These are phyloP conservation scores for Coronaproctus castanopsis DNA, from an alignment of 2,888 invertebrate genomes.

Conservation along the genomic window DNA sequence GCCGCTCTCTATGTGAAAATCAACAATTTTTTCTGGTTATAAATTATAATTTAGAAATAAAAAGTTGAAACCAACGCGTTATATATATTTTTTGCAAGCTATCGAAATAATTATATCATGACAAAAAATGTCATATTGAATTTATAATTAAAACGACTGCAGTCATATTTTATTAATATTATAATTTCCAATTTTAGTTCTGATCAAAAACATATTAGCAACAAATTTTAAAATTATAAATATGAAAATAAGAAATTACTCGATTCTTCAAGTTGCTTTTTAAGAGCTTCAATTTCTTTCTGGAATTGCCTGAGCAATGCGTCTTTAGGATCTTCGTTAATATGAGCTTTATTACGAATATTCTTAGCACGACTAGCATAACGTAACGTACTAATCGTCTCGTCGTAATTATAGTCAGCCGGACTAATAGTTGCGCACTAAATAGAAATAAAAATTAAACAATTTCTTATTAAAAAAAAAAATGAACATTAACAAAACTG, in stretches of 20 bases:
- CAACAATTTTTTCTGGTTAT: no score
- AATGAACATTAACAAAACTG: constrained; percentile 3
- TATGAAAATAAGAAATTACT: constrained; percentile 21
- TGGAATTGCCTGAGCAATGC: constrained; percentile 88
- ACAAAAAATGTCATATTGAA: no score
- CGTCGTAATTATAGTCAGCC: constrained; percentile 87
- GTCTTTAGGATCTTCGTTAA: constrained; percentile 95
- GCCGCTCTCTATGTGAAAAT: not conserved
- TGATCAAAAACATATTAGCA: no score
- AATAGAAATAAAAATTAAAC: constrained; percentile 4
- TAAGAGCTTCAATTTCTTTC: constrained; percentile 81
- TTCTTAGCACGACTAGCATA: constrained; percentile 96
- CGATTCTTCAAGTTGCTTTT: constrained; percentile 61
- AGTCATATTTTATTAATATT: no score
- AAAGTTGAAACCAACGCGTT: no score
- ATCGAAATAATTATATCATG: no score
- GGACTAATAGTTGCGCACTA: constrained; percentile 95
- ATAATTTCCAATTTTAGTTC: no score
- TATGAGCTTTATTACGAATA: constrained; percentile 84
- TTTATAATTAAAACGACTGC: no score
- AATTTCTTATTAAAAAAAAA: constrained; percentile 8
- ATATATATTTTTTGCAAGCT: no score
- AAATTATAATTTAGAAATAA: no score
- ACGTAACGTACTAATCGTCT: constrained; percentile 85
- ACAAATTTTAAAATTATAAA: no score